Evolutionary conservation across 2,888 invertebrate species (phyloP), one percentile per base, ranked within the genome.

Genomic region (Phyto melanocephala): DNA sequence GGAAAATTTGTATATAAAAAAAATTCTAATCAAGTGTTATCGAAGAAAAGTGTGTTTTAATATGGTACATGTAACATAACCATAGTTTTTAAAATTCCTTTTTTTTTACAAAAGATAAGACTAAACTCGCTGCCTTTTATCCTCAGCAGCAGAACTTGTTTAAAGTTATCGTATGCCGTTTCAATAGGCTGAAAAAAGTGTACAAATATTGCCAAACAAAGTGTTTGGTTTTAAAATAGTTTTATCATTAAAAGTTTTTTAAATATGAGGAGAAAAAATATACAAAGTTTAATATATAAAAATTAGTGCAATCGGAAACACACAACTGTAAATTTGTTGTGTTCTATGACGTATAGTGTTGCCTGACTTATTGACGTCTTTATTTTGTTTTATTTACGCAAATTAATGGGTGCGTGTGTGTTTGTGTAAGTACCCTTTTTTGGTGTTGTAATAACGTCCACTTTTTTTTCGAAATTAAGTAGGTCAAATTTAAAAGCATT

Each of bases 301-400:
- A 17, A 58, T 42, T 56, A 45, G 24, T 20, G 40, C 40, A 62
- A 40, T 74, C 77, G 74, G 63, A 70, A 68, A 74, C 40, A 77
- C 28, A 50, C 74, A 79, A 78, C 78, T 70, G 74, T 79, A 82
- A 71, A 79, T 75, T 68, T 67, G 65, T 78, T 75, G 58, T 71
- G 54, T 15, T 54, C 15, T 33, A 56, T 58, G 58, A 60, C 63
- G 71, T 72, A 28, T 28, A 81, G 62, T 54, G 65, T 40, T 82
- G 79, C 79, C 75, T 70, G 65, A 75, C 50, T 75, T 40, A 15
- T 42, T 50, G 1, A 56, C 7, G 8, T 17, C 5, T 54, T n/a
- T 33, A 5, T 37, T 37, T 63, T 52, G 11, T 22, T n/a, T 40
- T 47, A 7, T 63, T 15, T 37, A 67, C 33, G 22, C 20, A 56